Base-by-base conservation (phyloP, 2,888 invertebrate species). In the Nymphalis urticae region DNA sequence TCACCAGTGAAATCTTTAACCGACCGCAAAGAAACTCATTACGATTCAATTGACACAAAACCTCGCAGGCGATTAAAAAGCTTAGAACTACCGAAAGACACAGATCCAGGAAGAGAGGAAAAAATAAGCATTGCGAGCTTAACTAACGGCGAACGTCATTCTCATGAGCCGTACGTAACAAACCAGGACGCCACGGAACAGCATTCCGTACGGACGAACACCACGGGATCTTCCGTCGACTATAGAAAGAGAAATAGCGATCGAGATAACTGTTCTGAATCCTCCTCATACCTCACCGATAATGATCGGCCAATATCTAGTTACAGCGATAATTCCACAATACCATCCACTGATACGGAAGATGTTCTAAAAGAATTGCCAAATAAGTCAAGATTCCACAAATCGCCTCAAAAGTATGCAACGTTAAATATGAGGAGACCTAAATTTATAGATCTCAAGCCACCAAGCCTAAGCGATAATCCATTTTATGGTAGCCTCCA, bases 261-360 rank as follows among this genome's bases (percentile, higher is more conserved):
- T 83, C 86, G 91, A 78, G 92, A 92, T 88, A 92, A 92, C 86
- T 92, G 92, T 81, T 92, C 92, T 67, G 92, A 92, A 83, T 88
- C 92, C 58, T 92, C 92, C 67, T 92, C 92, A 75, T 92, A 92
- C 77, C 81, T 92, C 73, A 92, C 92, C 66, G 92, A 92, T 80
- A 92, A 90, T 78, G 92, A 92, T 75, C 83, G 92, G 73, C 92
- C 92, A 75, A 92, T 92, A 84, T 92, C 92, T 19, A 92, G 92
- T 76, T 92, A 92, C 73, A 92, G 92, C 78, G 92, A 92, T 75
- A 92, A 92, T 82, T 92, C 92, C 59, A 92, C 92, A 58, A 87
- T 92, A 84, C 92, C 92, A 32, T 92, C 92, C 42, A 92, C 91
- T 32, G 92, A 92, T 72, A 90, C 91, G 42, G 93, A 93, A 79